Evolutionary conservation across 2,113 vertebrate species (phyloP).

Genomic region (zebrafish (Danio rerio)): GRCz12tu NC_133178.1:33346001-33346500

Average conservation of each 20-base stretch:
- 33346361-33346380: no score
- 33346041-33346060: neutral
- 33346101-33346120: neutral
- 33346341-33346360: no score
- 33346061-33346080: neutral
- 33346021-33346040: neutral
- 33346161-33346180: neutral
- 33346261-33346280: neutral
- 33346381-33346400: no score
- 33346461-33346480: no score
- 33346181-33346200: neutral
- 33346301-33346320: neutral
- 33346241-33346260: neutral
- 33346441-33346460: no score
- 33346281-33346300: neutral
- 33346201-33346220: neutral
- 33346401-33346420: no score
- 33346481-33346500: no score
- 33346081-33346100: neutral
- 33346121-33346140: constrained; percentile 12
- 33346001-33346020: neutral
- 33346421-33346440: no score
- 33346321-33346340: neutral
- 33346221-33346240: neutral
- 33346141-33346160: constrained; percentile 1